Conservation (phyloP, 2,888 invertebrate genomes). For the Sphinx pinastri region DNA sequence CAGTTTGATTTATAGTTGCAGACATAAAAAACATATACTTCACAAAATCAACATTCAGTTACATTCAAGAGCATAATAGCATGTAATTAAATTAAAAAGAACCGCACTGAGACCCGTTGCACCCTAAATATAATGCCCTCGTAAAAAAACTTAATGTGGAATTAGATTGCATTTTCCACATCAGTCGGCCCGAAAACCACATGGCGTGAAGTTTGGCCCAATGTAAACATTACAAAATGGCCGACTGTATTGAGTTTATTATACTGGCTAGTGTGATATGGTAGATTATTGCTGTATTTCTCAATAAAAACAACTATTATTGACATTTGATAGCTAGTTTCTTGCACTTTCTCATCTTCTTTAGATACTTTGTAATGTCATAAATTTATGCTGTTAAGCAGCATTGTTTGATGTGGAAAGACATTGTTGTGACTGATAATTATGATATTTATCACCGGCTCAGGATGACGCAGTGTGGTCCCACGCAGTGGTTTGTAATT, state of each 20-base stretch:
- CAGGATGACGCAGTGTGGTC: no score
- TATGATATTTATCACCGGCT: no score
- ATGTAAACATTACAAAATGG: conserved; percentile 74
- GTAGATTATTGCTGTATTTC: not conserved
- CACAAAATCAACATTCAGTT: conserved; percentile 17
- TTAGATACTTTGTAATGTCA: no score
- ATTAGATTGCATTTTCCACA: conserved; percentile 69
- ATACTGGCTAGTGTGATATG: not conserved
- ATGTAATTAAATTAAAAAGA: conserved; percentile 24
- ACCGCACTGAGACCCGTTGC: conserved; percentile 17
- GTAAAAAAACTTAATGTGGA: conserved; percentile 32
- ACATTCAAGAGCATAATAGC: conserved; percentile 17
- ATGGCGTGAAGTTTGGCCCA: conserved; percentile 60
- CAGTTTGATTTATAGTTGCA: not conserved
- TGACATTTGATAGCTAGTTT: no score
- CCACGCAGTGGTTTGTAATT: no score
- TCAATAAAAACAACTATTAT: no score
- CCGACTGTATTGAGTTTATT: conserved; percentile 42
- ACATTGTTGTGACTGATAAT: no score
- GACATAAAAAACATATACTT: not conserved
- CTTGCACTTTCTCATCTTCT: no score
- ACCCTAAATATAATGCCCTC: conserved; percentile 18
- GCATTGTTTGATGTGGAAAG: no score
- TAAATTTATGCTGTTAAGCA: no score
- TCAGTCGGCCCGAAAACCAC: conserved; percentile 51